phyloP scores from a whole-genome alignment of 1,140 invertebrate genomes.

The Aphidius gifuensis region DNA sequence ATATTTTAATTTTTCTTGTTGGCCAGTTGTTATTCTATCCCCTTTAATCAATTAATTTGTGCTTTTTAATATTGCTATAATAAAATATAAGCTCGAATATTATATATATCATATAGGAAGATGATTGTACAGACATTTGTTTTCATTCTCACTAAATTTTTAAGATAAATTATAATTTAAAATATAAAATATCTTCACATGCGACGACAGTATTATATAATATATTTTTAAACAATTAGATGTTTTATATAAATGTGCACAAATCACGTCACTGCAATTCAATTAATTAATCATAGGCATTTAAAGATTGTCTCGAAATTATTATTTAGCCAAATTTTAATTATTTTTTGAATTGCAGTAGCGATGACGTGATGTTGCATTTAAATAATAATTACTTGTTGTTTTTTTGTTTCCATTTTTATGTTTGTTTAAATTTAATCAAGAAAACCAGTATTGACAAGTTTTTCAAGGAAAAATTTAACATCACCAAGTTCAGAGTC shows the following conservation, averaged over 20 bases:
- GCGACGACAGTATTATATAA: no score
- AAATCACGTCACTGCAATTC: no score
- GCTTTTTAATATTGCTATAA: slow-evolving; percentile 10
- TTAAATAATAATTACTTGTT: no score
- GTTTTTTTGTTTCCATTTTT: background rate
- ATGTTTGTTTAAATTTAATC: slow-evolving; percentile 64
- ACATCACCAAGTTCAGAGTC: slow-evolving; percentile 95
- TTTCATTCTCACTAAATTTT: slow-evolving; percentile 8
- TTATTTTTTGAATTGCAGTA: no score
- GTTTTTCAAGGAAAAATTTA: slow-evolving; percentile 94
- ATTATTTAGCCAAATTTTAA: no score
- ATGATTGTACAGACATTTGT: slow-evolving; percentile 21
- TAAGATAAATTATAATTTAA: background rate
- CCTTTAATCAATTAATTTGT: slow-evolving; percentile 9
- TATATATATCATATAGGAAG: slow-evolving; percentile 19
- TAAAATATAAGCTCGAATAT: slow-evolving; percentile 25
- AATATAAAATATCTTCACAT: no score
- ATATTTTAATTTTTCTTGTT: no score
- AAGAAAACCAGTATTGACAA: slow-evolving; percentile 94
- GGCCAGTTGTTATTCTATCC: background rate
- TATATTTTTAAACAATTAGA: no score
- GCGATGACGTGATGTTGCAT: no score
- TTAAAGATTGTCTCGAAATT: no score
- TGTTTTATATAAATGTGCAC: no score
- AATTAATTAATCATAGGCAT: no score